phyloP scores from a whole-genome alignment of 2,113 vertebrate genomes.

The Pampusana beccarii region DNA sequence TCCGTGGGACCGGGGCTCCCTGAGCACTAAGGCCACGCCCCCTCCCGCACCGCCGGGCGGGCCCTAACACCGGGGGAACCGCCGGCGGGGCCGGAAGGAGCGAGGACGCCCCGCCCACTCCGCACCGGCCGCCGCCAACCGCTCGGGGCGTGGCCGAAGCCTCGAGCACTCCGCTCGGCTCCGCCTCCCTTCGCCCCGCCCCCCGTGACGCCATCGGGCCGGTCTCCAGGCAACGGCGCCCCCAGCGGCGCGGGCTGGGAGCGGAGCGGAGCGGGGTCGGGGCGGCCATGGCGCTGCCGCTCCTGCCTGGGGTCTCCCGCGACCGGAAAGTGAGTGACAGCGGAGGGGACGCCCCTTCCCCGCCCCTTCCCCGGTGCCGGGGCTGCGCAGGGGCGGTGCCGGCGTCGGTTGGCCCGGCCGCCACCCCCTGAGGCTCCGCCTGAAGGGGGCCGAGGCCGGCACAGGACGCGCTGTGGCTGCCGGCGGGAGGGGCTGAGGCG shows the following conservation, averaged over 20 bases:
- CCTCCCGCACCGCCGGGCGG: neutral
- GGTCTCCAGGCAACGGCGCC: conserved; percentile 73
- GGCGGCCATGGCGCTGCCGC: conserved; percentile 79
- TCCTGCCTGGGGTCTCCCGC: conserved; percentile 77
- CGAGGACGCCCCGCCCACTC: too few species aligned
- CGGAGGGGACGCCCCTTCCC: neutral
- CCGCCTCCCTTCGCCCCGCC: neutral
- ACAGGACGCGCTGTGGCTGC: neutral
- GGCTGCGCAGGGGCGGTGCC: neutral
- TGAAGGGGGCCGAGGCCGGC: neutral
- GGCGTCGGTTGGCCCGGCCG: too few species aligned
- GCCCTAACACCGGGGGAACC: neutral
- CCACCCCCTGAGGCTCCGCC: too few species aligned
- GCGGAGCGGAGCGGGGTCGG: neutral
- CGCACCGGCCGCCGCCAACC: too few species aligned
- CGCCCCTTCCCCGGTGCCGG: too few species aligned
- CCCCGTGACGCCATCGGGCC: neutral
- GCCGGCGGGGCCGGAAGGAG: accelerated
- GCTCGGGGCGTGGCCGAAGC: neutral
- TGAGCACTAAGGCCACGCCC: accelerated
- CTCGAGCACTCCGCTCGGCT: too few species aligned
- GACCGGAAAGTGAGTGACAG: conserved; percentile 81
- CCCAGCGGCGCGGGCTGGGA: conserved; percentile 28
- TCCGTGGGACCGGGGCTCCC: neutral
- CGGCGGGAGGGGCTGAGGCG: neutral